phyloP scores from a whole-genome alignment of 2,797 vertebrate species.

The Manis pentadactyla region DNA sequence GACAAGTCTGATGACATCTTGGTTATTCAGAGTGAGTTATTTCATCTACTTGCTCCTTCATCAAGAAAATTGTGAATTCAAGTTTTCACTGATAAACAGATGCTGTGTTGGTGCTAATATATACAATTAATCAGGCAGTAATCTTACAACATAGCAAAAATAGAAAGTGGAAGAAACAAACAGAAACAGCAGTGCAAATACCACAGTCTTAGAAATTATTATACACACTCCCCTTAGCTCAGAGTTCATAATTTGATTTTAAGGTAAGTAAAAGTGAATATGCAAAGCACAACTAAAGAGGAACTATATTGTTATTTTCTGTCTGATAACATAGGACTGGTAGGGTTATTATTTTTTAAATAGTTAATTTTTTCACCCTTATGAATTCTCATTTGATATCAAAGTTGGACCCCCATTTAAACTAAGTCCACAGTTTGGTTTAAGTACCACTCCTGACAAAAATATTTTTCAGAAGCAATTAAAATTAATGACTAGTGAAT shows the following conservation, averaged over 20 bases:
- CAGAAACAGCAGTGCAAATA: neutral
- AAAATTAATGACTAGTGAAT: neutral
- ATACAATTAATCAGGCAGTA: neutral
- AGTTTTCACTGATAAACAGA: constrained; percentile 5
- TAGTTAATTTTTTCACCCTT: neutral
- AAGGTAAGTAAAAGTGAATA: neutral
- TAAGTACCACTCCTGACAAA: neutral
- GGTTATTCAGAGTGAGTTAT: neutral
- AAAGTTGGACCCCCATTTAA: neutral
- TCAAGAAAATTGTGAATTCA: neutral
- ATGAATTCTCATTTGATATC: neutral
- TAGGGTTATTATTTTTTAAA: neutral
- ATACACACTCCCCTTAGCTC: neutral
- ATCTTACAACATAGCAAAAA: neutral
- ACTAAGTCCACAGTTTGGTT: neutral
- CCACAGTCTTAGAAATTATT: neutral
- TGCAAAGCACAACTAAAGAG: neutral
- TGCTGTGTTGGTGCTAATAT: constrained; percentile 2
- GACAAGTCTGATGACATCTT: neutral
- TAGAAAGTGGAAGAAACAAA: neutral
- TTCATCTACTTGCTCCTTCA: neutral
- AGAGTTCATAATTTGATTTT: neutral
- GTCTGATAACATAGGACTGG: neutral
- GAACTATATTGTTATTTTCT: neutral
- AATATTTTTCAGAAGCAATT: neutral